phyloP scores from a whole-genome alignment of 2,888 invertebrate species.

The Caradrina clavipalpis region DNA sequence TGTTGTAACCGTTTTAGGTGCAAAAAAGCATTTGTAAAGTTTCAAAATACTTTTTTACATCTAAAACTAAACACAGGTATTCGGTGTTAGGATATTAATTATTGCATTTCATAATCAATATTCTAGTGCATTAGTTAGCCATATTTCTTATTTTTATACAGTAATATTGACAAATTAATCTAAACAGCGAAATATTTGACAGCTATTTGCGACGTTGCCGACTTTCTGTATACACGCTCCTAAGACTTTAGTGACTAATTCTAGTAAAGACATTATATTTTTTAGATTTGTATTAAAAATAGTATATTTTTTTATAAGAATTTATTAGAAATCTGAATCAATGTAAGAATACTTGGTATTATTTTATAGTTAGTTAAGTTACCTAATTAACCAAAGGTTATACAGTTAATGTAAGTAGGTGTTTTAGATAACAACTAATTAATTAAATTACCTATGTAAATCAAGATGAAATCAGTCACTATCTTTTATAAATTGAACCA shows the following conservation, averaged over 20 bases:
- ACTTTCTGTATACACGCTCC: no score
- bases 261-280: conserved; percentile 31
- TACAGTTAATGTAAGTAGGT: conserved; percentile 71
- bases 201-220: no score
- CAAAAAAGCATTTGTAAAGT: no score
- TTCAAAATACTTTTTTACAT: no score
- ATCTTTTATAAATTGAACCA: conserved; percentile 72
- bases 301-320: conserved; percentile 34
- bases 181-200: no score
- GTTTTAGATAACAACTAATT: conserved; percentile 30
- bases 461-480: conserved; percentile 80
- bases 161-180: no score
- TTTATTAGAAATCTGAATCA: conserved; percentile 34
- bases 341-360: conserved; percentile 37
- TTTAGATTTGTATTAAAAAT: conserved; percentile 34
- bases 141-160: no score
- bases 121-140: no score
- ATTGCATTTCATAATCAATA: no score
- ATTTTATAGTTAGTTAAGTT: conserved; percentile 75
- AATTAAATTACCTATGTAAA: conserved; percentile 19
- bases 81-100: no score
- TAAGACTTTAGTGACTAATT: conserved; percentile 22
- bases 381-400: conserved; percentile 88
- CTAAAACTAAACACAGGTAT: no score
- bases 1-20: no score